A percentile compares a stretch with the other conserved stretches of the same genome.
Evolutionary conservation across 2,113 vertebrate genomes (phyloP).

Genomic region (Lonchura striata): DNA sequence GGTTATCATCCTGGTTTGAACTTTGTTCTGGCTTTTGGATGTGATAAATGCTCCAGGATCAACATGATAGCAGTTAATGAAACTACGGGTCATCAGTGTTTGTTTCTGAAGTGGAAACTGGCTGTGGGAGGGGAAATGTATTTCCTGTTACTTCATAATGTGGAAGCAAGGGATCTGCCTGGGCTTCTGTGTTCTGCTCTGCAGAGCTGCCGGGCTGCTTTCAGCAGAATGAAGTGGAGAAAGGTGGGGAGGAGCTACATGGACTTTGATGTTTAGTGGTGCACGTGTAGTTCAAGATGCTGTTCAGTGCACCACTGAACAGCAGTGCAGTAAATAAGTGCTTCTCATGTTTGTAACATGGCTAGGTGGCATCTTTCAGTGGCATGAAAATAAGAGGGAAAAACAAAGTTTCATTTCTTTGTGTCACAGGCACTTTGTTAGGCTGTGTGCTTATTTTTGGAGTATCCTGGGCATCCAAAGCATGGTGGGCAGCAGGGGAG

Average conservation of each 20-base stretch:
- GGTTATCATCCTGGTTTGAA: slow-evolving; percentile 1
- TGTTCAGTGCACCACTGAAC: background rate
- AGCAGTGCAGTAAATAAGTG: background rate
- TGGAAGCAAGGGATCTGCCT: background rate
- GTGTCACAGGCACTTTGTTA: background rate
- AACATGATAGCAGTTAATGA: background rate
- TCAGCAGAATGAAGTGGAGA: background rate
- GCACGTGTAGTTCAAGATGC: background rate
- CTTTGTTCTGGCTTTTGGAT: background rate
- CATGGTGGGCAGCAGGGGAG: accelerated
- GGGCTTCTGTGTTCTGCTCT: background rate
- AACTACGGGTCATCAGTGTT: background rate
- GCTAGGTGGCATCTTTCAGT: background rate
- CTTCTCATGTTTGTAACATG: background rate
- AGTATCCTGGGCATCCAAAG: background rate
- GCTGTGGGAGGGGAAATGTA: background rate
- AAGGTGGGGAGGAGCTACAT: accelerated
- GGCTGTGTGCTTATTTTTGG: background rate
- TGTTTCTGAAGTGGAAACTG: background rate
- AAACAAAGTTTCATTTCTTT: background rate
- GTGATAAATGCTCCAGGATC: background rate
- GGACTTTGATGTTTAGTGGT: background rate
- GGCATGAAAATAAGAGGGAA: background rate
- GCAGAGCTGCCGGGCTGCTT: background rate
- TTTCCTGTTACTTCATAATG: background rate